These are phyloP conservation scores for Himalopsyche kuldschensis DNA, from an alignment of 2,888 invertebrate genomes.

Conservation along the genomic window DNA sequence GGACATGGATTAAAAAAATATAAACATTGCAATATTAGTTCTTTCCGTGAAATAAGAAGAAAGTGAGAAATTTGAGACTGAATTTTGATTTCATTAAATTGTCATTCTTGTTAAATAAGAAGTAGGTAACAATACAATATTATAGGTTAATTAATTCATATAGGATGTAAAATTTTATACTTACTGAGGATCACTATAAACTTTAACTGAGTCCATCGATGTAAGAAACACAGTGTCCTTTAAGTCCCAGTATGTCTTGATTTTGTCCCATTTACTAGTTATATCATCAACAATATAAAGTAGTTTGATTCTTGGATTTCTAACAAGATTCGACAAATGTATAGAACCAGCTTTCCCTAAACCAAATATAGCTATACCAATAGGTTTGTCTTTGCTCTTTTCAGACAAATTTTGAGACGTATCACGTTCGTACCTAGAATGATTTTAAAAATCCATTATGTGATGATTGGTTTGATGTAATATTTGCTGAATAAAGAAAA, in stretches of 20 bases:
- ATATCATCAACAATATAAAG: slow-evolving; percentile 63
- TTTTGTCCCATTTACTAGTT: slow-evolving; percentile 49
- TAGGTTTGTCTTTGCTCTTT: slow-evolving; percentile 42
- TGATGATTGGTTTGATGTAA: no score
- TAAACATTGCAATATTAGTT: no score
- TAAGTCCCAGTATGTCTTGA: slow-evolving; percentile 58
- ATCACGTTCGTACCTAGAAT: slow-evolving; percentile 49
- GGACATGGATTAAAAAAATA: no score
- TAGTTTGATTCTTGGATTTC: slow-evolving; percentile 54
- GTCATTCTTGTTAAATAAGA: no score
- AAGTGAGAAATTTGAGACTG: no score
- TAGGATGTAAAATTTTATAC: slow-evolving; percentile 30
- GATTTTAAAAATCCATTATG: neutral
- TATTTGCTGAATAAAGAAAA: no score
- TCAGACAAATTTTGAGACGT: slow-evolving; percentile 45
- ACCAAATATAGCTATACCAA: slow-evolving; percentile 61
- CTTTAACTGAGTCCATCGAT: slow-evolving; percentile 52
- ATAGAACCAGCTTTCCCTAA: slow-evolving; percentile 65
- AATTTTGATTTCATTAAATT: no score
- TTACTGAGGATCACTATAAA: slow-evolving; percentile 61
- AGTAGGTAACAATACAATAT: no score
- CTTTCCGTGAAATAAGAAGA: no score
- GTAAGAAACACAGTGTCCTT: slow-evolving; percentile 53
- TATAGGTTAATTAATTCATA: neutral
- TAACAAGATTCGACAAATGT: slow-evolving; percentile 56